Evolutionary conservation across 2,888 invertebrate genomes (phyloP).

Genomic region (Mythimna pallens): DNA sequence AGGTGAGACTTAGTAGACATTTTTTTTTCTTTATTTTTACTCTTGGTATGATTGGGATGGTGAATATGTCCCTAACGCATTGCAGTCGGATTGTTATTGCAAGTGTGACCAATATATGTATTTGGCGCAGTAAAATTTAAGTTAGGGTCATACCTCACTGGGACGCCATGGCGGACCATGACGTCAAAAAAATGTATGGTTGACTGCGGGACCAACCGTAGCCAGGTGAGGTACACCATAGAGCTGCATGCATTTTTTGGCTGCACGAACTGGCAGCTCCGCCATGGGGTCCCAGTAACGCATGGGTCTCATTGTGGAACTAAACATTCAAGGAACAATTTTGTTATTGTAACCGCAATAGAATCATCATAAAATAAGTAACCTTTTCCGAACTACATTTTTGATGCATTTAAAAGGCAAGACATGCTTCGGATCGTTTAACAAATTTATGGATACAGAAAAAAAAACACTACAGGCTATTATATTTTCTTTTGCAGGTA

Average conservation of each 20-base stretch:
- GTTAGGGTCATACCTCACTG: too few species aligned
- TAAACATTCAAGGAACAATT: neutral
- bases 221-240: too few species aligned
- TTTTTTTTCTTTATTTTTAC: neutral
- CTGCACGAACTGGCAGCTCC: too few species aligned
- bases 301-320: neutral
- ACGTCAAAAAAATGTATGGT: too few species aligned
- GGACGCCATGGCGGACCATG: too few species aligned
- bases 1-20: conserved; percentile 83
- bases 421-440: neutral
- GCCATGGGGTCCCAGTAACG: too few species aligned
- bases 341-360: neutral
- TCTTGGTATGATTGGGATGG: neutral
- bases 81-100: neutral
- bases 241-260: too few species aligned
- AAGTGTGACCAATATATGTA: neutral
- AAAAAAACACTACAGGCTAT: conserved; percentile 68
- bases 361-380: neutral
- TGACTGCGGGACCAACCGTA: too few species aligned
- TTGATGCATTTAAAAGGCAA: neutral
- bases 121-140: neutral
- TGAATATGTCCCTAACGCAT: neutral
- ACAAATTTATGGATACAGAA: neutral
- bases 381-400: neutral
- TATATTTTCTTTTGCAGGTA: conserved; percentile 77